A percentile compares a stretch with the other conserved stretches of the same genome.
Conservation (phyloP, 2,113 vertebrate species). For the Monopterus albus region DNA sequence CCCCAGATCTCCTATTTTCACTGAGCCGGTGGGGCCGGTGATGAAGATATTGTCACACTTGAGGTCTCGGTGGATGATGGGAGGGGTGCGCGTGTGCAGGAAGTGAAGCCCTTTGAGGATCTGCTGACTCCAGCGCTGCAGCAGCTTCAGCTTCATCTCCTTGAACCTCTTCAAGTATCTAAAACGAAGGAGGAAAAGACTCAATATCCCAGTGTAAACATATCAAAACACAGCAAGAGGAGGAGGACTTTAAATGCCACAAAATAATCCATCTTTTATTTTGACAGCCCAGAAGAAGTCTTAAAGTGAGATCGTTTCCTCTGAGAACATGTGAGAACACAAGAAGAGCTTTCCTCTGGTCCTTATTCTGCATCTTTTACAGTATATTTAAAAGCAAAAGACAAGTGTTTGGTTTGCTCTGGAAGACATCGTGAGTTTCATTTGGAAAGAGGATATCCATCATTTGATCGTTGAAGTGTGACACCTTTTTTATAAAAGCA, state of each 20-base stretch:
- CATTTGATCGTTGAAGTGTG: neutral
- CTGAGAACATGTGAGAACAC: constrained; percentile 8
- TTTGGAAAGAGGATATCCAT: constrained; percentile 6
- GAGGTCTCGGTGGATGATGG: constrained; percentile 97
- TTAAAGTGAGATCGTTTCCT: constrained; percentile 15
- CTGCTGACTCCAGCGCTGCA: constrained; percentile 97
- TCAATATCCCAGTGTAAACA: constrained; percentile 18
- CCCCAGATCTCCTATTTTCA: constrained; percentile 97
- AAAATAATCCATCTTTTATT: constrained; percentile 24
- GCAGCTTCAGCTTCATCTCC: constrained; percentile 96
- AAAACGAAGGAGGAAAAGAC: constrained; percentile 7
- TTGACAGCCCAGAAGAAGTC: constrained; percentile 41
- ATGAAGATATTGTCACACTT: constrained; percentile 99
- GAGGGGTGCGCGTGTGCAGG: constrained; percentile 93
- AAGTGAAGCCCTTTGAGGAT: constrained; percentile 97
- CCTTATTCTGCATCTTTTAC: neutral
- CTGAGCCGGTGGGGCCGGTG: constrained; percentile 94
- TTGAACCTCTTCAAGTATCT: constrained; percentile 97
- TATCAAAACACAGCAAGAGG: neutral
- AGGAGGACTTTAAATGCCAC: constrained; percentile 28
- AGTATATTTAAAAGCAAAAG: neutral
- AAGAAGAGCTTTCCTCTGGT: neutral
- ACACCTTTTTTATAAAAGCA: neutral
- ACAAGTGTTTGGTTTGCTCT: neutral
- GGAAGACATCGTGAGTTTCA: neutral